Base-by-base conservation (phyloP, 37 sponge, comb jelly and placozoan species). In the Haliclona indistincta region DNA sequence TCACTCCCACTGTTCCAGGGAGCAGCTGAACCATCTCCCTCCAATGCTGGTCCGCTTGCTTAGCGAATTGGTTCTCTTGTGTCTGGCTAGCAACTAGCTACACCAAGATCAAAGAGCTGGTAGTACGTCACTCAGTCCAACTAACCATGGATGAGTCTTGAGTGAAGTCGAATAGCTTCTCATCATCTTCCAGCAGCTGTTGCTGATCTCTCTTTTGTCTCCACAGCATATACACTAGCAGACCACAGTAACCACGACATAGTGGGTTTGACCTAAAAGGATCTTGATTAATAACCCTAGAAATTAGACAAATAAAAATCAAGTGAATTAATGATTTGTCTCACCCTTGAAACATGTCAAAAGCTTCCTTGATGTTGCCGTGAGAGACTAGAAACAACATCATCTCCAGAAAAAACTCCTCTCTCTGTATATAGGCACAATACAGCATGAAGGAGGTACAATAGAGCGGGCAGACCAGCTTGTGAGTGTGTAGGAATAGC, bases 251-350 rank as follows among this genome's bases (percentile, higher is more conserved):
- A 15, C 82, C 82, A 47, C 56, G 67, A 0, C 56, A 25, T 20
- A 81, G 67, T 54, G 40, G 53, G 67, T 73, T 63, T 32, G 82
- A 73, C 56, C 65, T 81, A 58, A 81, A 81, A 7, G 82, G 82
- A 13, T 73, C 54, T 55, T 28, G 36, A 13, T 35, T 10, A 1
- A 81, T 28, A 34, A 74, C 67, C 26, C 74, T 81, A 54, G 8
- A 47, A 22, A 56, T 6, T 4, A 4, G 8, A 25, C 58, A 56
- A 25, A 56, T 4, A 56, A 41, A 34, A 19, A 71, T 37, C 51
- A 29, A 3, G 29, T 2, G 56, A 33, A 51, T 10, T 2, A 25
- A 2, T 52, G 20, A 54, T 37, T 34, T 69, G 51, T 47, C 4
- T 60, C 28, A 69, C 80, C 70, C 70, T 23, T 68, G 58, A 34